These are phyloP conservation scores for Diploscapter pachys DNA, from an alignment of 1,140 invertebrate species.

Conservation along the genomic window DNA sequence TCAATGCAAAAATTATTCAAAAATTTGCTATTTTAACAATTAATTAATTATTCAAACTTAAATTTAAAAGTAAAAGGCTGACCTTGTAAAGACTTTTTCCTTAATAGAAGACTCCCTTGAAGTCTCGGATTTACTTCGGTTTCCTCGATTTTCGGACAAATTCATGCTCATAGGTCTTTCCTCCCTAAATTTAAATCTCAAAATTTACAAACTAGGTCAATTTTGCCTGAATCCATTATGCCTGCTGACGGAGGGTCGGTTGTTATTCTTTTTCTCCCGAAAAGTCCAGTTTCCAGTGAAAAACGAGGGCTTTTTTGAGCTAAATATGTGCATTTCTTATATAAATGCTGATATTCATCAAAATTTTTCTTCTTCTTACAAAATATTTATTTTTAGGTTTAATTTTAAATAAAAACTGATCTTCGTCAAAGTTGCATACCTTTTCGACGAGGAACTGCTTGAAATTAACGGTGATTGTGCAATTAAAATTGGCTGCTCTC, in stretches of 20 bases:
- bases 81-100: neutral
- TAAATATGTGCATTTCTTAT: slow-evolving; percentile 2
- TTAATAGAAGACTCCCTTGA: slow-evolving; percentile 1
- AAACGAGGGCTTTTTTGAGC: slow-evolving; percentile 35
- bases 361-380: neutral
- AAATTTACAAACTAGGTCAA: neutral
- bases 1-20: too few relatives aligned
- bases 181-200: slow-evolving; percentile 1
- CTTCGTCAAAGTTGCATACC: too few relatives aligned
- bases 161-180: slow-evolving; percentile 30
- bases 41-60: too few relatives aligned
- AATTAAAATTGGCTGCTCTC: too few relatives aligned
- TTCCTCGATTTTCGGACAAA: slow-evolving; percentile 13
- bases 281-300: slow-evolving; percentile 33
- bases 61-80: too few relatives aligned
- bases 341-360: too few relatives aligned
- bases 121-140: slow-evolving; percentile 12
- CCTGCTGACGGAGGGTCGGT: slow-evolving; percentile 11
- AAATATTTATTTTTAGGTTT: slow-evolving; percentile 21
- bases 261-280: slow-evolving; percentile 20
- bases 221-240: neutral
- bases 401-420: slow-evolving; percentile 4
- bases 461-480: too few relatives aligned
- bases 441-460: too few relatives aligned
- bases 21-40: too few relatives aligned